Percentiles rank a stretch among this genome's conserved stretches.
Evolutionary conservation across 1,140 invertebrate genomes (phyloP).

Genomic region (Dreissena polymorpha): DNA sequence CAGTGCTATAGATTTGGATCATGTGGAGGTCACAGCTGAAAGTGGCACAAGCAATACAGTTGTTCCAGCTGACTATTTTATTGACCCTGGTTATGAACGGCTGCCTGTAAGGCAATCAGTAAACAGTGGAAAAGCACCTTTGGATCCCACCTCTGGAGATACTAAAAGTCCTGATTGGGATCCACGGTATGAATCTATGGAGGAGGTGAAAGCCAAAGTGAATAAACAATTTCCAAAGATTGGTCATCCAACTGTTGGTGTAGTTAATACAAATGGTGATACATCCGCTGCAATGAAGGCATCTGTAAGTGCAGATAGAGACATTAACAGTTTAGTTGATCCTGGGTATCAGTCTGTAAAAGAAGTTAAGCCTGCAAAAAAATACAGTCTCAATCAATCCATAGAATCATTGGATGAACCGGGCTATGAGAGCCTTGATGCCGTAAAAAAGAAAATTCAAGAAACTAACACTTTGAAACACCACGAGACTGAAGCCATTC

Average conservation of each 20-base stretch:
- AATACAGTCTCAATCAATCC: constrained; percentile 35
- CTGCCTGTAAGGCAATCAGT: not conserved
- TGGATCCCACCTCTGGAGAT: not conserved
- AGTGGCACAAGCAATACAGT: not conserved
- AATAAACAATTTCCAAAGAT: not conserved
- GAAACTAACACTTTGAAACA: not conserved
- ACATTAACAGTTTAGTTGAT: not conserved
- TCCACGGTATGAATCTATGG: constrained; percentile 47
- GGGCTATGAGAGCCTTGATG: constrained; percentile 44
- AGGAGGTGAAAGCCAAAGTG: constrained; percentile 17
- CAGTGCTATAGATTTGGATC: constrained; percentile 49
- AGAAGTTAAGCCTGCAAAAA: constrained; percentile 33
- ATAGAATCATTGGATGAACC: constrained; percentile 52
- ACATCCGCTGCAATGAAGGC: constrained; percentile 16
- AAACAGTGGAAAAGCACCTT: not conserved
- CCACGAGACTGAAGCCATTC: not conserved
- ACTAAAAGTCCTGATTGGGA: constrained; percentile 26
- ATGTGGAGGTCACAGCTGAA: not conserved
- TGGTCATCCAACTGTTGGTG: not conserved
- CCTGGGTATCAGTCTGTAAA: constrained; percentile 40
- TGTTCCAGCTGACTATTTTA: not conserved
- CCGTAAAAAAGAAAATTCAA: constrained; percentile 41
- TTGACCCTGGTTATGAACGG: constrained; percentile 47
- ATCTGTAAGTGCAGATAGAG: not conserved
- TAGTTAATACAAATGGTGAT: not conserved